Evolutionary conservation across 2,888 invertebrate genomes (phyloP), one percentile per base, ranked within the genome.

Genomic region (Dione vanillae): DNA sequence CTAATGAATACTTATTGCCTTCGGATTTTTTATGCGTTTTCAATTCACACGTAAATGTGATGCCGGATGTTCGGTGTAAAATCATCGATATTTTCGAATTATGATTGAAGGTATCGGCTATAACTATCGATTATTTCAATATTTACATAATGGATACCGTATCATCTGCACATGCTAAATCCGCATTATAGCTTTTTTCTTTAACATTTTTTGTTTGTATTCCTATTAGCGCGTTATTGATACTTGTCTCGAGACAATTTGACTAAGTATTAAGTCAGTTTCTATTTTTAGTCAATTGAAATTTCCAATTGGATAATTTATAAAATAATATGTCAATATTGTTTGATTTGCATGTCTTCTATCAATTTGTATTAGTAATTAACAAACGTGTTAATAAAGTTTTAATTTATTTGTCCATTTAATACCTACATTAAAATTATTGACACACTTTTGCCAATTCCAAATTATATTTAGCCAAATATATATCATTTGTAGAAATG

Each of bases 141-240:
- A 88, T 91, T 91, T 83, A 84, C 83, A 83, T 80, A 78, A 81
- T 74, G 78, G 83, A 88, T 88, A 86, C 87, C 85, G 84, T 89
- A 83, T 84, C 87, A 87, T 82, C 82, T 79, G 82, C 82, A 86
- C 83, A 82, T 85, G 91, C 85, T 82, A 92, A 91, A 92, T 93
- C 93, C 92, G 91, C 86, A 80, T 91, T 83, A 84, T 75, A 83
- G 78, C 80, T 86, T 89, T 89, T 88, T 88, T 87, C 79, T 76
- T 73, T 78, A 78, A 82, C 81, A 80, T 83, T 87, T 89, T 87
- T 87, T 91, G 79, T 92, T 89, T 91, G 89, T 84, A 82, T 82
- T 88, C 88, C 84, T 84, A 90, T 93, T 92, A 92, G 89, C 92
- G 85, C 84, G 83, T 86, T 89, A 89, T 92, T 88, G 92, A 91